Evolutionary conservation across 1,140 invertebrate genomes (phyloP).

Genomic region (Yoshiicerus persimilis): DNA sequence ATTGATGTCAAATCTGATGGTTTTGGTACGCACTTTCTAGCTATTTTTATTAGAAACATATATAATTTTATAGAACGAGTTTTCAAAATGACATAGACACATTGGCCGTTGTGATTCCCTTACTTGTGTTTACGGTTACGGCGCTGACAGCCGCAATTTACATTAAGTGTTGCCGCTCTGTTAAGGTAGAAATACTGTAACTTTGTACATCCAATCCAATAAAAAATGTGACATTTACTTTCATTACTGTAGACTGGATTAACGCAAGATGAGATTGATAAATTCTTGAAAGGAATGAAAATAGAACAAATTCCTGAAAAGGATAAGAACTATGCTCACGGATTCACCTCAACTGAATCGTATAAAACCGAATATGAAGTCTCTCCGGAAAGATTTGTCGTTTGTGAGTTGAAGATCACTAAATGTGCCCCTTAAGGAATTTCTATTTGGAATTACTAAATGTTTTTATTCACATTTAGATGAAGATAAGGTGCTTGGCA

Average conservation of each 20-base stretch:
- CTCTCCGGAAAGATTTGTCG: neutral
- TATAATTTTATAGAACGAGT: too few relatives aligned
- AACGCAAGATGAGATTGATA: neutral
- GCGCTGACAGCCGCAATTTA: neutral
- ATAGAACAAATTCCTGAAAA: neutral
- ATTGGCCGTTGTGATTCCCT: neutral
- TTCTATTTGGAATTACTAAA: too few relatives aligned
- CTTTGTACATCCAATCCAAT: too few relatives aligned
- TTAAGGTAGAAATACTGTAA: too few relatives aligned
- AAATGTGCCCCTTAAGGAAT: too few relatives aligned
- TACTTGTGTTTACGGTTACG: neutral
- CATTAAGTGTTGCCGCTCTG: neutral
- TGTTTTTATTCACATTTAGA: neutral
- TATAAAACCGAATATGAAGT: neutral
- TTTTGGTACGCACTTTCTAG: too few relatives aligned
- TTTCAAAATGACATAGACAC: neutral
- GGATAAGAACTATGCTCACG: neutral
- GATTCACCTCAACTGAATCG: neutral
- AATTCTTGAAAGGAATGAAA: neutral
- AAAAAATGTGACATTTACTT: neutral
- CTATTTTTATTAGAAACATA: too few relatives aligned
- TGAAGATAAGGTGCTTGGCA: constrained; percentile 53
- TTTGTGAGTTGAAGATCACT: too few relatives aligned
- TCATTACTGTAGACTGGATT: constrained; percentile 12
- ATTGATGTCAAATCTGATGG: neutral